These are phyloP conservation scores for Tethea ocularis DNA, from an alignment of 2,888 invertebrate species.

Conservation along the genomic window DNA sequence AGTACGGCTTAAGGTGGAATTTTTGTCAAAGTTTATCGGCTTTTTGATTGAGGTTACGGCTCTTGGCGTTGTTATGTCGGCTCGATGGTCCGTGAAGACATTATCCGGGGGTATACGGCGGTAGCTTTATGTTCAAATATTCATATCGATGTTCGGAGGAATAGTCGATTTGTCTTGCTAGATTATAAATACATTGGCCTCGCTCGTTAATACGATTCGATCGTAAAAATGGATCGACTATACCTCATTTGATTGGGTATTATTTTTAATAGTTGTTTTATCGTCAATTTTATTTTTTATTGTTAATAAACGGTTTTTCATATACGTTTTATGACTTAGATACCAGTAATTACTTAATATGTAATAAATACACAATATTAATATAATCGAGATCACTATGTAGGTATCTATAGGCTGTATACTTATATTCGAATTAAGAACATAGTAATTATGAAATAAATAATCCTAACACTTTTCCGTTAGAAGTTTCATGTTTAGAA, in stretches of 20 bases:
- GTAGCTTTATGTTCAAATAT: conserved; percentile 74
- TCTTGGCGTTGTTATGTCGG: conserved; percentile 36
- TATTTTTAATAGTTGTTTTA: conserved; percentile 56
- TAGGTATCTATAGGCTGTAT: no score
- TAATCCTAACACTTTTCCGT: background rate
- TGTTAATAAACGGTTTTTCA: conserved; percentile 26
- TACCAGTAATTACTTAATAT: conserved; percentile 46
- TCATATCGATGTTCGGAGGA: conserved; percentile 45
- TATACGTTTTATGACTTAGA: conserved; percentile 19
- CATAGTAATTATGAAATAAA: background rate
- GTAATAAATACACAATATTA: conserved; percentile 28
- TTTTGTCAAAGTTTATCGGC: conserved; percentile 82
- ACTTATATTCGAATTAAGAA: background rate
- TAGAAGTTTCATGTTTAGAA: no score
- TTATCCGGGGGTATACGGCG: conserved; percentile 58
- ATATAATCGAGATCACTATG: background rate
- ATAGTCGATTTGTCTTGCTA: conserved; percentile 72
- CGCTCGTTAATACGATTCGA: conserved; percentile 60
- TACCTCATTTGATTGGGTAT: conserved; percentile 68
- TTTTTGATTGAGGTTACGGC: conserved; percentile 82
- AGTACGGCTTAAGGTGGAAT: conserved; percentile 81
- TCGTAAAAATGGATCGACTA: conserved; percentile 59
- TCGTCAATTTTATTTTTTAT: conserved; percentile 37
- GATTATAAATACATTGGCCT: conserved; percentile 72
- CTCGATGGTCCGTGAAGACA: conserved; percentile 58